Conservation (phyloP, 2,888 invertebrate genomes). For the Drosophila mayaguana region DNA sequence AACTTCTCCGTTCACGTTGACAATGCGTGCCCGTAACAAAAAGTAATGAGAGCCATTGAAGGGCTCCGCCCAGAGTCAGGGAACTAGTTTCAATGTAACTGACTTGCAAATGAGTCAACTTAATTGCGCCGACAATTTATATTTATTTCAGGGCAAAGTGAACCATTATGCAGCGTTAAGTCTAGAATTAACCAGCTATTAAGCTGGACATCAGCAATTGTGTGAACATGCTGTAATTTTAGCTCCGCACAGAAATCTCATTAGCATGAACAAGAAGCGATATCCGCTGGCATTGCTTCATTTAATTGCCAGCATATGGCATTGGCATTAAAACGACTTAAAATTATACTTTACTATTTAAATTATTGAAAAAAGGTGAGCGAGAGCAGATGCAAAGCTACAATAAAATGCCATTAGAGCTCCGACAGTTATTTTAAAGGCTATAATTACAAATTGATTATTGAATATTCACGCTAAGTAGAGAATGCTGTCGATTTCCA, state of each 20-base stretch:
- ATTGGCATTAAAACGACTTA: background rate
- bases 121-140: slow-evolving; percentile 50
- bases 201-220: slow-evolving; percentile 26
- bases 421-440: background rate
- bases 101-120: slow-evolving; percentile 46
- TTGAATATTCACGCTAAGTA: slow-evolving; percentile 12
- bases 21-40: slow-evolving; percentile 48
- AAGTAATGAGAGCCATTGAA: slow-evolving; percentile 53
- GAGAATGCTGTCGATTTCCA: background rate
- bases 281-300: slow-evolving; percentile 15
- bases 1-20: slow-evolving; percentile 32
- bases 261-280: slow-evolving; percentile 37
- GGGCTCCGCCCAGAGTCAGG: slow-evolving; percentile 15
- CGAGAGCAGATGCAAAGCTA: no score
- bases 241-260: slow-evolving; percentile 16
- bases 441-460: slow-evolving; percentile 10
- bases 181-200: slow-evolving; percentile 28
- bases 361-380: slow-evolving; percentile 5
- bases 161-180: slow-evolving; percentile 25
- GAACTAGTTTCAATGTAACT: slow-evolving; percentile 30
- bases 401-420: slow-evolving; percentile 3
- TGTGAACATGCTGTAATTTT: slow-evolving; percentile 27
- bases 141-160: slow-evolving; percentile 36
- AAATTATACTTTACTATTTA: slow-evolving; percentile 1
- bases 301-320: slow-evolving; percentile 3